Conservation (phyloP, 2,113 vertebrate species). For the Capreolus pygargus region DNA sequence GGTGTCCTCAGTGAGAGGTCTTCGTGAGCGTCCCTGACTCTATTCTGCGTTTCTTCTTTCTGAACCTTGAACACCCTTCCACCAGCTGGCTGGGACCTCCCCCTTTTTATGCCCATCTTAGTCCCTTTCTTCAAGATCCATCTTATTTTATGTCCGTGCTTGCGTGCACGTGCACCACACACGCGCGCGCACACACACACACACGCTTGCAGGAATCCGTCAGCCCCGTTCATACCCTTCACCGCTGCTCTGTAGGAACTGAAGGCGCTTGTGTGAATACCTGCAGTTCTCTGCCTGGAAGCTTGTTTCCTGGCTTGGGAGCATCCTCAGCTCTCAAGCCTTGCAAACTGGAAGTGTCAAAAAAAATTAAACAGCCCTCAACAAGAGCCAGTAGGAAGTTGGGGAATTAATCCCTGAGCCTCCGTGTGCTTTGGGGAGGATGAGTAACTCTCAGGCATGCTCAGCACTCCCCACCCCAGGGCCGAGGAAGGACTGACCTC, state of each 20-base stretch:
- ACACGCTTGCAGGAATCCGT: neutral
- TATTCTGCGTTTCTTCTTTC: neutral
- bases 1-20: neutral
- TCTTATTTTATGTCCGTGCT: neutral
- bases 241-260: neutral
- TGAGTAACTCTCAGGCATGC: neutral
- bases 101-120: neutral
- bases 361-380: neutral
- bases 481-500: neutral
- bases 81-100: neutral
- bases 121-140: neutral
- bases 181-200: rapidly evolving
- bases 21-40: neutral
- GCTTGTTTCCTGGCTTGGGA: neutral
- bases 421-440: neutral
- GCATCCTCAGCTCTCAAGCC: neutral
- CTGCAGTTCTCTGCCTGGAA: neutral
- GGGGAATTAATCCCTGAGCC: neutral
- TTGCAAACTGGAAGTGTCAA: neutral
- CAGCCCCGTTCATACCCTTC: neutral
- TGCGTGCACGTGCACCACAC: rapidly evolving
- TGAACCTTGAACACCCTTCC: neutral
- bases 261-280: neutral
- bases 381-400: neutral
- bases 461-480: neutral